phyloP scores from a whole-genome alignment of 2,888 invertebrate species.

The Stratiomys singularior region DNA sequence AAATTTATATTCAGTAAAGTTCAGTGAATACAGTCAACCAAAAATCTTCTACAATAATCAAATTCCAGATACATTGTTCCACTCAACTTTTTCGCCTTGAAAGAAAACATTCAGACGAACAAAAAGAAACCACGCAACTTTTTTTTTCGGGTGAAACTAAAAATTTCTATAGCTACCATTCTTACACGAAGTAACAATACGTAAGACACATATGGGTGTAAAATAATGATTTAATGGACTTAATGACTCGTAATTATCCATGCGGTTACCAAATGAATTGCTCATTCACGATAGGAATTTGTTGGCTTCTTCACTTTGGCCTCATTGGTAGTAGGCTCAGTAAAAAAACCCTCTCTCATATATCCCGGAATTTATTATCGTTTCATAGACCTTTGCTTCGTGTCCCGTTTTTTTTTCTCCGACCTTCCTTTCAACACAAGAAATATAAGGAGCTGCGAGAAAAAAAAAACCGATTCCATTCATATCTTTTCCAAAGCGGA shows the following conservation, averaged over 20 bases:
- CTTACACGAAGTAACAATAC: conserved; percentile 24
- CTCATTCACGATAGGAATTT: conserved; percentile 21
- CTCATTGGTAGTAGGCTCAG: not conserved
- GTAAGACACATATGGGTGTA: conserved; percentile 44
- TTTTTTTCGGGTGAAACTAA: no score
- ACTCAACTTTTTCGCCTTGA: not conserved
- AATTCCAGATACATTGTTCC: not conserved
- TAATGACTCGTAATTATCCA: conserved; percentile 41
- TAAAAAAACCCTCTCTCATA: conserved; percentile 4
- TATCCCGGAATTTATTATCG: conserved; percentile 40
- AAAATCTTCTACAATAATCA: not conserved
- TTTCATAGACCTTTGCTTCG: not conserved
- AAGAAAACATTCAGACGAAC: not conserved
- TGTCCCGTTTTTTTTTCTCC: conserved; percentile 1
- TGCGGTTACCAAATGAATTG: conserved; percentile 38
- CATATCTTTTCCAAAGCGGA: conserved; percentile 6
- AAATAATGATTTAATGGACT: conserved; percentile 44
- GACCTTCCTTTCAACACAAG: not conserved
- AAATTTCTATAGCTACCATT: not conserved
- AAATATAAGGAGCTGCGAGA: not conserved
- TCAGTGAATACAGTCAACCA: conserved; percentile 1
- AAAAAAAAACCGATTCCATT: conserved; percentile 23
- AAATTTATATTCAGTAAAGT: conserved; percentile 17
- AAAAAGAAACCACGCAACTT: conserved; percentile 4
- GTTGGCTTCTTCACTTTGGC: conserved; percentile 15